A percentile compares a stretch with the other conserved stretches of the same genome.
These are phyloP conservation scores for Nixonia krombeini DNA, from an alignment of 1,140 invertebrate genomes.

Conservation along the genomic window DNA sequence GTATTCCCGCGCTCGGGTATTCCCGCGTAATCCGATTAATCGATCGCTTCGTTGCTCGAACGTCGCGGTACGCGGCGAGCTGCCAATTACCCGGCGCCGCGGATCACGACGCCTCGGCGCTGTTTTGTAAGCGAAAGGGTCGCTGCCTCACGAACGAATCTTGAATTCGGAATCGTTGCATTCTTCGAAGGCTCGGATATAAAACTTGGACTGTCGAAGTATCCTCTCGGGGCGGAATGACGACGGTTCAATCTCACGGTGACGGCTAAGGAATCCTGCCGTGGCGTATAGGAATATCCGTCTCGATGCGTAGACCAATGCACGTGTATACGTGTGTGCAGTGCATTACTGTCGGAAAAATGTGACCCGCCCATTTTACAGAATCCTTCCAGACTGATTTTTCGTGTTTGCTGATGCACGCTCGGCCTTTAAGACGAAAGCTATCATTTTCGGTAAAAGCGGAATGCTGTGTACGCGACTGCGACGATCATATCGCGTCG, in stretches of 20 bases:
- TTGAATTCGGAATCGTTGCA: too few species aligned
- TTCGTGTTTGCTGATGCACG: conserved; percentile 14
- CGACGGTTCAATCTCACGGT: conserved; percentile 64
- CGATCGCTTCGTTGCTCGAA: too few species aligned
- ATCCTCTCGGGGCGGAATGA: conserved; percentile 52
- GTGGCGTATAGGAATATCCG: conserved; percentile 51
- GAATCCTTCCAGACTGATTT: conserved; percentile 43
- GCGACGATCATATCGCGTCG: not conserved
- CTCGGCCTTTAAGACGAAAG: not conserved
- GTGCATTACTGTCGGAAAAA: conserved; percentile 28
- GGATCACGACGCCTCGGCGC: too few species aligned
- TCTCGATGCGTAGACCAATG: conserved; percentile 17
- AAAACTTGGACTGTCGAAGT: too few species aligned
- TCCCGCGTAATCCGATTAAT: too few species aligned
- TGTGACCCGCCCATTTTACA: conserved; percentile 28
- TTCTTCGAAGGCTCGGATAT: too few species aligned
- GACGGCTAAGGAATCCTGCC: conserved; percentile 61
- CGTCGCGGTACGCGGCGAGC: too few species aligned
- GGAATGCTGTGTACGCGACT: not conserved
- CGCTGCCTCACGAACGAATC: too few species aligned
- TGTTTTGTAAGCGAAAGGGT: too few species aligned
- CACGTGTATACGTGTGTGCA: conserved; percentile 18
- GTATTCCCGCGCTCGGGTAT: too few species aligned
- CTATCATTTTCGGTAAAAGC: conserved; percentile 10
- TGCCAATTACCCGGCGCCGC: too few species aligned